Base-by-base conservation (phyloP, 37 sponge, comb jelly and placozoan species). In the Tethya wilhelma region DNA sequence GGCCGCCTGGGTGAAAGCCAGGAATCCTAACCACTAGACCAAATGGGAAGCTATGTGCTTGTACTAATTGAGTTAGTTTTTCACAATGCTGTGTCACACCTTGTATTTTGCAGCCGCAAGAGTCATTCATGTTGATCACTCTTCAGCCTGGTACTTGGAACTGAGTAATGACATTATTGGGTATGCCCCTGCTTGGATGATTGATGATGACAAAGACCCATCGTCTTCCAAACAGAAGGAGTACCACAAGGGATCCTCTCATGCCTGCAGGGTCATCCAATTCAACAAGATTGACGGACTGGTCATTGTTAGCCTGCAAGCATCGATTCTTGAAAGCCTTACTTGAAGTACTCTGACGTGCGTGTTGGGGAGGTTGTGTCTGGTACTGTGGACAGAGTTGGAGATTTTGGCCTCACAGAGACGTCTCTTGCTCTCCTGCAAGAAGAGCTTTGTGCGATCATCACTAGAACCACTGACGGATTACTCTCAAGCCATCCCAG, bases 11-110 rank as follows among this genome's bases (percentile, higher is more conserved):
- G 90, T 90, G 90, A 90, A 90, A 90, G 58, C 90, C 90, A 90
- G 90, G 80, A 90, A 90, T 90, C 90, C 90, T 90, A 90, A 90
- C 90, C 90, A 79, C 90, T 90, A 90, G 90, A 90, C 90, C 90
- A 90, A 70, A 90, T 90, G 90, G 90, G 90, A 90, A n/a, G n/a
- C n/a, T n/a, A n/a, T n/a, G n/a, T n/a, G n/a, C n/a, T n/a, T n/a
- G n/a, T n/a, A n/a, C n/a, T n/a, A n/a, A n/a, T n/a, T n/a, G n/a
- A n/a, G n/a, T n/a, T n/a, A n/a, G n/a, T n/a, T n/a, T n/a, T n/a
- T n/a, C n/a, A n/a, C n/a, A n/a, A n/a, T n/a, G 19, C 30, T 62
- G 9, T 19, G 7, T 62, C 20, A 25, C 20, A 9, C 20, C 7
- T 62, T 19, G 46, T 57, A 12, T 39, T 75, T 44, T 77, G 23